Base-by-base conservation (phyloP, 1,140 invertebrate species). In the Palaemon carinicauda region DNA sequence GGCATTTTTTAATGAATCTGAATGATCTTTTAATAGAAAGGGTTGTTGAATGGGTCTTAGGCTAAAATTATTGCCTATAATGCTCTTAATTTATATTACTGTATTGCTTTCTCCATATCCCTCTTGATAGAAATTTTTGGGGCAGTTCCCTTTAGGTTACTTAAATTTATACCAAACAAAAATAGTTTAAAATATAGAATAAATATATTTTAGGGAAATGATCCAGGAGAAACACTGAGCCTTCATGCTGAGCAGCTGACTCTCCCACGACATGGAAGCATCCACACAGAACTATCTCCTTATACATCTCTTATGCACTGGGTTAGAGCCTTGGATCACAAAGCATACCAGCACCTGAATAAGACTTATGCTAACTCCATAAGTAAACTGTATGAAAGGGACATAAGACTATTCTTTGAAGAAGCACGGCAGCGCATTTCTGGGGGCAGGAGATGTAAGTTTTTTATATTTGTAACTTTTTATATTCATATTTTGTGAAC, bases 301-400 rank as follows among this genome's bases (percentile, higher is more conserved):
- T 98, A 98, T 91, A 95, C 95, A 15, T 96, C 97, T 89, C 93
- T 98, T 78, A 97, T 98, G 95, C 95, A 96, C 90, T 97, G 97
- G 95, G 93, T 96, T 21, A 96, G 96, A 92, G 94, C 94, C 60
- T 95, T 97, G 92, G 97, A 98, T 91, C 93, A 94, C 60, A 95
- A 95, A 90, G 95, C 95, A 15, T 98, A 97, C 92, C 92, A 93
- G 41, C 95, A 95, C 50, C 93, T 99, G 21, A 94, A 94, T 60
- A 95, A 95, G 91, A 95, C 96, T 0, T 98, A 98, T 90, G 96
- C 94, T 3, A 92, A 93, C 52, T 95, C 94, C 19, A 92, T 97
- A 81, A 94, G 95, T 87, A 96, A 96, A 92, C 92, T 97, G 17
- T 98, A 98, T 92, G 96, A 97, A 89, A 93, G 95, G 90, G 96